phyloP scores from a whole-genome alignment of 2,113 vertebrate species.

The Periophthalmus modestus region DNA sequence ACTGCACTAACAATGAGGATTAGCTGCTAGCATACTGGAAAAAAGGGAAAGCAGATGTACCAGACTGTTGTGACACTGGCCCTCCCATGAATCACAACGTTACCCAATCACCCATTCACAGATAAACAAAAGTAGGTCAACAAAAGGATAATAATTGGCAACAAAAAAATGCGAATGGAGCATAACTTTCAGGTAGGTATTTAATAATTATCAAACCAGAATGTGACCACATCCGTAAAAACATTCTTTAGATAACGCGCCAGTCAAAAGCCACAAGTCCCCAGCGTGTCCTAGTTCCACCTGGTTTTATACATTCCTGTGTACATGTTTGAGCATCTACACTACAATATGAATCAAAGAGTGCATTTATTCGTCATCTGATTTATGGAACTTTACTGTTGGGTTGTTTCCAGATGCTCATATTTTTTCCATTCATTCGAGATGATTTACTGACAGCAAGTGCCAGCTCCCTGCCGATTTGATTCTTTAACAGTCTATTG shows the following conservation, averaged over 20 bases:
- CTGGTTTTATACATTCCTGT: slow-evolving; percentile 49
- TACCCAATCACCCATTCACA: background rate
- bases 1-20: slow-evolving; percentile 64
- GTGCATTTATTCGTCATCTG: slow-evolving; percentile 48
- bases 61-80: background rate
- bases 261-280: slow-evolving; percentile 38
- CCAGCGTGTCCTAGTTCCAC: slow-evolving; percentile 27
- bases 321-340: slow-evolving; percentile 47
- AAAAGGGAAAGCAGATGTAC: slow-evolving; percentile 22
- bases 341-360: slow-evolving; percentile 27
- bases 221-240: slow-evolving; percentile 21
- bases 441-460: slow-evolving; percentile 66
- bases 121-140: background rate
- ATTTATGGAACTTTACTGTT: slow-evolving; percentile 66
- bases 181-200: slow-evolving; percentile 4
- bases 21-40: slow-evolving; percentile 52
- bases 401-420: slow-evolving; percentile 60
- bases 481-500: slow-evolving; percentile 17
- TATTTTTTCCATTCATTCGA: slow-evolving; percentile 53
- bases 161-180: slow-evolving; percentile 1
- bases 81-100: background rate
- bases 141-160: background rate
- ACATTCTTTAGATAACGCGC: slow-evolving; percentile 8
- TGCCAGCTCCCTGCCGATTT: slow-evolving; percentile 51
- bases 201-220: slow-evolving; percentile 21